Evolutionary conservation across 2,888 invertebrate genomes (phyloP).

Genomic region (Camptogramma bilineatum): DNA sequence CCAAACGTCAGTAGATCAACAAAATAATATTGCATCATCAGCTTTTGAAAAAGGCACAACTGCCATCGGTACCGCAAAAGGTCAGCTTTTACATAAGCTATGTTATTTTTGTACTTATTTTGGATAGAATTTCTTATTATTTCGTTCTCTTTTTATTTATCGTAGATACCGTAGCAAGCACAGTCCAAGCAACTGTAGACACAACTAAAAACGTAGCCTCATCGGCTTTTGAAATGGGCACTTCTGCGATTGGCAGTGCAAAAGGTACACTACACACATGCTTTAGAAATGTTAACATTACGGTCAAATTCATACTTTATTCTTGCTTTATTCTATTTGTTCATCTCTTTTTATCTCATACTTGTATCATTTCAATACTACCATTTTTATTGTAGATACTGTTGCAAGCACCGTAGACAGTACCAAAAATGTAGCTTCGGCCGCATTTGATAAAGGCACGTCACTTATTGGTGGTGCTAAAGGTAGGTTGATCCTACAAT

Average conservation of each 20-base stretch:
- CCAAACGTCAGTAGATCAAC: conserved; percentile 45
- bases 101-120: neutral
- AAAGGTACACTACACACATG: conserved; percentile 53
- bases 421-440: no score
- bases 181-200: conserved; percentile 59
- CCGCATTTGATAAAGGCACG: no score
- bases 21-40: conserved; percentile 49
- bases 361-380: no score
- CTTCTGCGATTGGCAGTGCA: conserved; percentile 56
- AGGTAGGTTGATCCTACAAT: no score
- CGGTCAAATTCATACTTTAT: no score
- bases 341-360: no score
- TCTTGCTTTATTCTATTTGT: no score
- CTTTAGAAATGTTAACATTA: no score
- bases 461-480: no score
- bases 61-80: conserved; percentile 41
- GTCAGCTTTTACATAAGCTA: conserved; percentile 18
- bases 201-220: conserved; percentile 59
- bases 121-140: neutral
- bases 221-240: conserved; percentile 59
- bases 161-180: conserved; percentile 58
- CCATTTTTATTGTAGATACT: no score
- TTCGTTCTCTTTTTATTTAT: conserved; percentile 17
- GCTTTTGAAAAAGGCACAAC: conserved; percentile 49
- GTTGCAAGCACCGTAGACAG: no score